Evolutionary conservation across 2,113 vertebrate genomes (phyloP).

Genomic region (Egretta garzetta): DNA sequence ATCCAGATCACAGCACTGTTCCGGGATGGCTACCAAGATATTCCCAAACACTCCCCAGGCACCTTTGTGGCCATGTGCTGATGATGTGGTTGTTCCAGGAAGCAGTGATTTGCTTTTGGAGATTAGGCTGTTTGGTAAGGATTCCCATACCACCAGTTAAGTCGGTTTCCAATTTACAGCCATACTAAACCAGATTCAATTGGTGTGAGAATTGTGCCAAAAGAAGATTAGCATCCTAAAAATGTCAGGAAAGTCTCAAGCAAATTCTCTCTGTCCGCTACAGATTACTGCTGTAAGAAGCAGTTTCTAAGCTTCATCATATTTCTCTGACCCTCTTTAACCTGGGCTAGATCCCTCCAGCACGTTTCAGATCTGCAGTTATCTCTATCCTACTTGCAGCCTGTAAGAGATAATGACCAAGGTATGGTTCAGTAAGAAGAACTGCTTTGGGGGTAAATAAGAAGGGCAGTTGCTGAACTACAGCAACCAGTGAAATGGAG

Average conservation of each 20-base stretch:
- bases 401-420: neutral
- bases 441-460: neutral
- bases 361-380: neutral
- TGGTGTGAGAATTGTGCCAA: neutral
- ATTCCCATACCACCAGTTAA: neutral
- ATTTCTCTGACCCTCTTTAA: neutral
- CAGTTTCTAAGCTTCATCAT: neutral
- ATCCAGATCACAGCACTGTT: neutral
- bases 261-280: neutral
- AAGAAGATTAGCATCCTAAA: neutral
- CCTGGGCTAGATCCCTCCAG: neutral
- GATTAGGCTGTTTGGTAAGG: constrained; percentile 23
- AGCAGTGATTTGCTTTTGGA: neutral
- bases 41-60: neutral
- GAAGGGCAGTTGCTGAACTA: neutral
- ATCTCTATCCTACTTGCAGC: neutral
- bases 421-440: neutral
- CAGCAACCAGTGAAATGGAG: neutral
- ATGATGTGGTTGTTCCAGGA: constrained; percentile 51
- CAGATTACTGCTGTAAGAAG: neutral
- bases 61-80: neutral
- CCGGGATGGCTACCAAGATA: neutral
- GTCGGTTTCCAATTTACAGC: neutral
- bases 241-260: neutral
- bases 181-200: neutral